Conservation (phyloP, 2,797 vertebrate genomes). For the Masticophis lateralis region DNA sequence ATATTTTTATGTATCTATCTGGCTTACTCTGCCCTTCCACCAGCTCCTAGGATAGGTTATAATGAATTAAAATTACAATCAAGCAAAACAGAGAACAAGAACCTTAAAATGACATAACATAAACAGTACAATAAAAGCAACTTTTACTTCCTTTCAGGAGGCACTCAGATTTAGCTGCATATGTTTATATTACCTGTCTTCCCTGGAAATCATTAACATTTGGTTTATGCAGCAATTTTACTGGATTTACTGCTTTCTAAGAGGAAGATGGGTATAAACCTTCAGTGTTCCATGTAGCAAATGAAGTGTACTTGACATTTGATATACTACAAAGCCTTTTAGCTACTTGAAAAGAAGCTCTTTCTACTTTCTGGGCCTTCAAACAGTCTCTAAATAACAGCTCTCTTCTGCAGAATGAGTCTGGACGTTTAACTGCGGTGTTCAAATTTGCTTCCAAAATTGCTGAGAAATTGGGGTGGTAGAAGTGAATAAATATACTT, state of each 20-base stretch:
- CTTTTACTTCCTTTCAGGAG: constrained; percentile 29
- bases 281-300: constrained; percentile 41
- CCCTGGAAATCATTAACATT: constrained; percentile 34
- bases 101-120: neutral
- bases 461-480: constrained; percentile 37
- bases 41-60: neutral
- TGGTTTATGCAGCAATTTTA: constrained; percentile 47
- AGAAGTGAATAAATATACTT: constrained; percentile 22
- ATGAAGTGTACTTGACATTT: constrained; percentile 47
- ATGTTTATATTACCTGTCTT: constrained; percentile 13
- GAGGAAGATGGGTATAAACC: constrained; percentile 56
- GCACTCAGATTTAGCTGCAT: neutral
- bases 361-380: constrained; percentile 31
- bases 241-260: constrained; percentile 56
- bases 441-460: constrained; percentile 36
- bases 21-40: neutral
- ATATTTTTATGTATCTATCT: neutral
- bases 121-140: neutral
- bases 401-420: constrained; percentile 48
- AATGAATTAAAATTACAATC: constrained; percentile 16
- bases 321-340: constrained; percentile 40
- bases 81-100: constrained; percentile 6
- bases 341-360: constrained; percentile 27
- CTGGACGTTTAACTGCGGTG: constrained; percentile 33
- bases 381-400: constrained; percentile 53